Conservation (phyloP, 2,113 vertebrate genomes). For the Morphnarchus princeps region DNA sequence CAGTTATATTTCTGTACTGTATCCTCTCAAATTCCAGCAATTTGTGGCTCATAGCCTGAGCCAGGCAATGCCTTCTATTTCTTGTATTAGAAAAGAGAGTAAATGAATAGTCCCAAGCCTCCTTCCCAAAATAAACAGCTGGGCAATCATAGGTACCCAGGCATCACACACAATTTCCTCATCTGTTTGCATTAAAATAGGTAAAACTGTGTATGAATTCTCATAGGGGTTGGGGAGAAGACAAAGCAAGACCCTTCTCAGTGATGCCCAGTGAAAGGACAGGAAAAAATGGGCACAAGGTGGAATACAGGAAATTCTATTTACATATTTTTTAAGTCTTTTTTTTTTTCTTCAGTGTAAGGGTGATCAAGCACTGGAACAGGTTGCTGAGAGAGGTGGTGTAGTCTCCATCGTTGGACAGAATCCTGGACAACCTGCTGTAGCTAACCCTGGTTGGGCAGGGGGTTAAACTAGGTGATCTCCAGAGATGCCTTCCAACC, state of each 20-base stretch:
- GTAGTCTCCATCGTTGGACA: not conserved
- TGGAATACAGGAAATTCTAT: not conserved
- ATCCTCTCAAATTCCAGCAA: not conserved
- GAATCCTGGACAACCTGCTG: not conserved
- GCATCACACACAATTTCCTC: not conserved
- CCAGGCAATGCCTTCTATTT: not conserved
- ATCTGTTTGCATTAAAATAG: not conserved
- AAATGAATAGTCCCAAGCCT: not conserved
- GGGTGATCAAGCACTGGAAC: not conserved
- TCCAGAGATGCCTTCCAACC: not conserved
- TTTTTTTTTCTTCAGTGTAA: not conserved
- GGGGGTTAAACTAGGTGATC: not conserved
- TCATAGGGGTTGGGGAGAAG: not conserved
- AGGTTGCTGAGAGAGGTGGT: not conserved
- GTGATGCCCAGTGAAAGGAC: not conserved
- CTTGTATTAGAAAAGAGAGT: not conserved
- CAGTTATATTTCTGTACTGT: not conserved
- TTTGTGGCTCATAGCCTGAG: not conserved
- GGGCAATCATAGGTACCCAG: not conserved
- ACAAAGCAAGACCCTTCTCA: not conserved
- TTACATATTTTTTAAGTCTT: not conserved
- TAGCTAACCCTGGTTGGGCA: not conserved
- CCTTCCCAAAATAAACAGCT: not conserved
- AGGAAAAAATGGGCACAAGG: not conserved
- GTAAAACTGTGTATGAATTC: not conserved